phyloP scores from a whole-genome alignment of 2,888 invertebrate genomes.

The Drosophila sordidula region DNA sequence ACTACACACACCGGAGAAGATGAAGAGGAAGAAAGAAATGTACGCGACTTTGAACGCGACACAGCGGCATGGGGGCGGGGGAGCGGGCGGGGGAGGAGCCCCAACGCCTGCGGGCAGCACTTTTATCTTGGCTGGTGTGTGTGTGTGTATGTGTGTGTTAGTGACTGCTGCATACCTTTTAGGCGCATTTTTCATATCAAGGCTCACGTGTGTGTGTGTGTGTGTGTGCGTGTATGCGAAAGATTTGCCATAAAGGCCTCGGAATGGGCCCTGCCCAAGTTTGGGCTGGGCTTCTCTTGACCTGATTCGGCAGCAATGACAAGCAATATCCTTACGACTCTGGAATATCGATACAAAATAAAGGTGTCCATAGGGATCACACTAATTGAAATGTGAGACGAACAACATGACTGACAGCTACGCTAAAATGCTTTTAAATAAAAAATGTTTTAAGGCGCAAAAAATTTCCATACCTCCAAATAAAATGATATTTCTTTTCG shows the following conservation, averaged over 20 bases:
- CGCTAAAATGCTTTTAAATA: slow-evolving; percentile 45
- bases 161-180: slow-evolving; percentile 32
- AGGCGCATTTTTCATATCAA: slow-evolving; percentile 37
- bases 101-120: slow-evolving; percentile 32
- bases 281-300: slow-evolving; percentile 36
- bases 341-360: slow-evolving; percentile 26
- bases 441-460: neutral
- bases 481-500: neutral
- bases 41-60: slow-evolving; percentile 6
- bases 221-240: slow-evolving; percentile 20
- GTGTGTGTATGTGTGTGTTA: slow-evolving; percentile 11
- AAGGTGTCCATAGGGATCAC: slow-evolving; percentile 14
- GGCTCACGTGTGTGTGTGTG: slow-evolving; percentile 8
- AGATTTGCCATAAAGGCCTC: slow-evolving; percentile 27
- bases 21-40: neutral
- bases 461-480: neutral
- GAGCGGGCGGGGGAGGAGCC: too few species aligned
- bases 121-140: slow-evolving; percentile 35
- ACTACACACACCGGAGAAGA: slow-evolving; percentile 18
- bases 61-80: neutral
- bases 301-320: slow-evolving; percentile 48
- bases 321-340: slow-evolving; percentile 33
- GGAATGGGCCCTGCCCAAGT: slow-evolving; percentile 11
- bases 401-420: slow-evolving; percentile 19
- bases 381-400: slow-evolving; percentile 47